These are phyloP conservation scores for sheep (Ovis aries) DNA, from an alignment of 2,113 vertebrate species.

Conservation along the genomic window ARS-UI_Ramb_v3.0 NC_056069.1:47863501-47864000, in stretches of 20 bases:
- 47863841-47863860: neutral
- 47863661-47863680: neutral
- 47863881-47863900: neutral
- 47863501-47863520: neutral
- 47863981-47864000: slow-evolving; percentile 36
- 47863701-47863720: neutral
- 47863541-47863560: neutral
- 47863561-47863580: neutral
- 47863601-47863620: neutral
- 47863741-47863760: neutral
- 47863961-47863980: neutral
- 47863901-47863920: neutral
- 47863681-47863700: neutral
- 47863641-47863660: neutral
- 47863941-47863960: neutral
- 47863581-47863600: neutral
- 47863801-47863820: neutral
- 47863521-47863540: neutral
- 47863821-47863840: neutral
- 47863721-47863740: neutral
- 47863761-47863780: neutral
- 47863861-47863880: neutral
- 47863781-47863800: neutral
- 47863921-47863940: neutral
- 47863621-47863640: neutral